Evolutionary conservation across 1,140 invertebrate genomes (phyloP), one percentile per base, ranked within the genome.

Genomic region (Danaus melanippus): DNA sequence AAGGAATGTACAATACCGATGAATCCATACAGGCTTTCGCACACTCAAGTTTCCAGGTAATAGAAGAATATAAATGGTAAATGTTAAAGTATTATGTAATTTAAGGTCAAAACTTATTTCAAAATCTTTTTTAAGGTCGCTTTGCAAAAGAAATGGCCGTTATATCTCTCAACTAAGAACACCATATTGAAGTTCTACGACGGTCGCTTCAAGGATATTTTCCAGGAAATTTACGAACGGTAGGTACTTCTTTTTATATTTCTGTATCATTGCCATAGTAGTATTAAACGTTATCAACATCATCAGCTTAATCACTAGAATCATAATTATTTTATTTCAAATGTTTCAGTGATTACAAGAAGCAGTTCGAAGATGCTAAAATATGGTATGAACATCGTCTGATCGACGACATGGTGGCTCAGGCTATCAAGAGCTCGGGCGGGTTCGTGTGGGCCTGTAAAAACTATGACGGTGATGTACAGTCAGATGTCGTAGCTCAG

Each of bases 361-460:
- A 86, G 44, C 74, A 93, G 53, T 97, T 92, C 87, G 93, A 96
- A 62, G 90, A 89, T 8, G 88, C 89, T 10, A 92, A 92, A 48
- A 96, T 96, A 63, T 96, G 93, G 93, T 97, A 97, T 79, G 96
- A 97, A 82, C 96, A 97, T 84, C 89, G 96, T n/a, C 86, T 97
- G 17, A 97, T 97, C 72, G 96, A 97, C 79, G 96, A 97, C 73
- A 96, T 96, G 94, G 95, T 97, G 15, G 96, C 96, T 9, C 95
- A 97, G 83, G 92, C 91, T 8, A 87, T 97, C 47, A 97, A 97
- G 86, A 93, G 93, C 12, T 90, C 90, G 42, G 95, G 95, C 53
- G 94, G 94, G n/a, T 96, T 96, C 85, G 93, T 97, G 1, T 97
- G 95, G 95, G 92, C 95, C 8, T 96, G 95, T 85, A 97, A 97